These are phyloP conservation scores for Rhagologus leucostigma DNA, from an alignment of 2,113 vertebrate genomes.

Conservation along the genomic window DNA sequence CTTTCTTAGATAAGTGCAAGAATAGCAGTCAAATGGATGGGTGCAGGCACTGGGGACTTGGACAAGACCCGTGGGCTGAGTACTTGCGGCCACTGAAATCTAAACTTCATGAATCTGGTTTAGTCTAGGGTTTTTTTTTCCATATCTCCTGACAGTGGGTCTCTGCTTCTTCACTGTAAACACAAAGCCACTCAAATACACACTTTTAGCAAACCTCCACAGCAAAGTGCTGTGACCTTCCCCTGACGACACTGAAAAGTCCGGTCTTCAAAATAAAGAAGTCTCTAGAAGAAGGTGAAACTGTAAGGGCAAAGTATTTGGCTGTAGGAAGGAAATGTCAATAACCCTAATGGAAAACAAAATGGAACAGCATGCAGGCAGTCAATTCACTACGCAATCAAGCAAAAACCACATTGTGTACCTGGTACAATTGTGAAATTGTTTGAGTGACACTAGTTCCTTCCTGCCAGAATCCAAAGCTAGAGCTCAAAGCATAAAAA, in stretches of 20 bases:
- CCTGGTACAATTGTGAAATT: background rate
- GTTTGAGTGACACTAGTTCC: background rate
- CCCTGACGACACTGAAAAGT: background rate
- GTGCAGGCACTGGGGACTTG: background rate
- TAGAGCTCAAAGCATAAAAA: background rate
- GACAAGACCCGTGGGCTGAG: background rate
- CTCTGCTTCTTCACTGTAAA: background rate
- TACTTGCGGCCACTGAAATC: rapidly evolving
- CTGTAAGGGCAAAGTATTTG: background rate
- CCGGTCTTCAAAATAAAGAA: background rate
- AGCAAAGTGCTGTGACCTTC: background rate
- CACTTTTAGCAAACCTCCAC: background rate
- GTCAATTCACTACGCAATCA: background rate
- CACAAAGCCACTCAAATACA: background rate
- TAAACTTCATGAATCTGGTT: background rate
- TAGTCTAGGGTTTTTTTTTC: rapidly evolving
- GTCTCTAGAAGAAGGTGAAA: background rate
- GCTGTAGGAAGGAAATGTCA: background rate
- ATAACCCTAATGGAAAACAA: background rate
- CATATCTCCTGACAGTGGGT: background rate
- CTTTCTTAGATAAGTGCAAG: background rate
- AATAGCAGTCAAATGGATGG: background rate
- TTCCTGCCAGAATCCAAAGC: background rate
- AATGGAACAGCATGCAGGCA: background rate
- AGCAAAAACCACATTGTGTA: background rate